Evolutionary conservation across 2,113 vertebrate species (phyloP).

Genomic region (Heloderma charlesbogerti): DNA sequence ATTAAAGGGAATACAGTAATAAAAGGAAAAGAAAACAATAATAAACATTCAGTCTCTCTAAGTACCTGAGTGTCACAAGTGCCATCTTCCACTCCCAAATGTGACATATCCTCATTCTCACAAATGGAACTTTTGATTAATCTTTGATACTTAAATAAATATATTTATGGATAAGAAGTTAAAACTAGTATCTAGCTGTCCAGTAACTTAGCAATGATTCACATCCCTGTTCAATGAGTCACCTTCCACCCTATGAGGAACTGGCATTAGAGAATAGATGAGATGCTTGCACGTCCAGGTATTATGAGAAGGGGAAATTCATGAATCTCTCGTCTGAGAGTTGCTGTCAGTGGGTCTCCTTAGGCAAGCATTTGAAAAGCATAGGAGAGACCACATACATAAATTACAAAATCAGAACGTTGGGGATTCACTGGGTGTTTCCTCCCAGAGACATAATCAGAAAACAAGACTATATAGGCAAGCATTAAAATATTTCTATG

Average conservation of each 20-base stretch:
- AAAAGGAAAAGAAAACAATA: not conserved
- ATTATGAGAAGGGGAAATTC: not conserved
- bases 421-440: not conserved
- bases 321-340: not conserved
- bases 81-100: not conserved
- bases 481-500: slow-evolving; percentile 3
- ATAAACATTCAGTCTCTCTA: not conserved
- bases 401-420: slow-evolving; percentile 17
- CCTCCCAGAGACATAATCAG: not conserved
- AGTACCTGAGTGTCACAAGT: not conserved
- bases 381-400: not conserved
- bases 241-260: not conserved
- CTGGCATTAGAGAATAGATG: not conserved
- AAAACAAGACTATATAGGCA: slow-evolving; percentile 3
- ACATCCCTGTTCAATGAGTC: not conserved
- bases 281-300: not conserved
- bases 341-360: not conserved
- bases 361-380: not conserved
- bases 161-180: not conserved
- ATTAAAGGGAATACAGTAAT: not conserved
- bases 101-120: not conserved
- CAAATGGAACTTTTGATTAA: not conserved
- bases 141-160: not conserved
- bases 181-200: not conserved
- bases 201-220: not conserved